A percentile compares a stretch with the other conserved stretches of the same genome.
Conservation (phyloP, 2,888 invertebrate species). For the Koerneria pararmatus region DNA sequence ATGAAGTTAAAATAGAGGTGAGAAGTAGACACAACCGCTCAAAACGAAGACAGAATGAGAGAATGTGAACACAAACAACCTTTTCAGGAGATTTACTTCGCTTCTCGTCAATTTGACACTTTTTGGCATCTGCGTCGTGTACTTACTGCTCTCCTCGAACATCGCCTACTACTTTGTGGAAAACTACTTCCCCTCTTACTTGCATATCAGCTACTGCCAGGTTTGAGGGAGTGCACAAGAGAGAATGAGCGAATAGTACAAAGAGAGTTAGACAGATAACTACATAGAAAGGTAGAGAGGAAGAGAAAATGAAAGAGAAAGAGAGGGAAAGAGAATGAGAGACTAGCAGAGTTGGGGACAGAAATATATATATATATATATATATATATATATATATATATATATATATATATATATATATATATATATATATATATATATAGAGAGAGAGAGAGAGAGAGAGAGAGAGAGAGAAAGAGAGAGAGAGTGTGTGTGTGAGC, state of each 20-base stretch:
- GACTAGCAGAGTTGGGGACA: too few species aligned
- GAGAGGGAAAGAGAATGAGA: slow-evolving; percentile 1
- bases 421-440: slow-evolving; percentile 6
- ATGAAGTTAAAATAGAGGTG: too few species aligned
- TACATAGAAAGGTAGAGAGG: background rate
- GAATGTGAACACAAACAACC: background rate
- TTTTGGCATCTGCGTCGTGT: slow-evolving; percentile 56
- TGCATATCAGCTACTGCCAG: slow-evolving; percentile 17
- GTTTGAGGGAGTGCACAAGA: too few species aligned
- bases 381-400: too few species aligned
- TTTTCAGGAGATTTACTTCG: slow-evolving; percentile 42
- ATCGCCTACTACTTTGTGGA: slow-evolving; percentile 48
- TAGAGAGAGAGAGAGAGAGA: slow-evolving; percentile 8
- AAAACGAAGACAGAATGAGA: background rate
- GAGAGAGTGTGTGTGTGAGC: slow-evolving; percentile 1
- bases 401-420: too few species aligned
- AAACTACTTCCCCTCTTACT: slow-evolving; percentile 19
- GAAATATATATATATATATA: too few species aligned
- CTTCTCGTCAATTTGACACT: slow-evolving; percentile 44
- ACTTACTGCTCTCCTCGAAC: slow-evolving; percentile 53
- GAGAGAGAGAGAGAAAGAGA: slow-evolving; percentile 1
- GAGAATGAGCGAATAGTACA: too few species aligned
- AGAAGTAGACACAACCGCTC: too few species aligned
- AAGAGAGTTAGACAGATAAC: too few species aligned
- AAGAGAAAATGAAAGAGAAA: slow-evolving; percentile 3